Evolutionary conservation across 1,140 invertebrate species (phyloP), one percentile per base, ranked within the genome.

Genomic region (Megathymus violae): DNA sequence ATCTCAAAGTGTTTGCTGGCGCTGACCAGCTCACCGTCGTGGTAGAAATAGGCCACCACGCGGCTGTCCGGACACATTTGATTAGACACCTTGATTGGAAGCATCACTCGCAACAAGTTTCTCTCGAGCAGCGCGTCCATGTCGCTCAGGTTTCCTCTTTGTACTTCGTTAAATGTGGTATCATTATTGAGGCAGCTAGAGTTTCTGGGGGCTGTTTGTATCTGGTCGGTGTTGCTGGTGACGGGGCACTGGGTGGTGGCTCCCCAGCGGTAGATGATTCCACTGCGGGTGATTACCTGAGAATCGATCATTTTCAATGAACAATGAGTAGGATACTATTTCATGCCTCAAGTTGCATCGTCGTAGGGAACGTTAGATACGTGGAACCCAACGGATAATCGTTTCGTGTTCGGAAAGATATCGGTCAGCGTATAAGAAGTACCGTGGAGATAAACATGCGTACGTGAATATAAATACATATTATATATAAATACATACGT

Each of bases 21-120:
- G 14, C 80, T 88, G 17, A 96, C 92, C 0, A 94, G 88, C 70
- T 96, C 94, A 0, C 93, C 92, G 9, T 94, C 93, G 6, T 94
- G 89, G 14, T 95, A 92, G 74, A 95, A 95, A 63, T 95, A 96
- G 0, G 95, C 92, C 0, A 96, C 68, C 3, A 96, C 72, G 74
- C 94, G 92, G 10, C 93, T 94, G 0, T 94, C 86, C 0, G 94
- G 94, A 4, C 94, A 94, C 94, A 95, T 94, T 36, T 92, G 92
- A 25, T 93, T 90, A 0, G 92, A 92, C 10, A 94, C 81, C 50
- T 83, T 85, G 5, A 91, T 74, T 0, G 88, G 85, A 17, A 92
- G 16, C 79, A 88, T 82, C 1, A 90, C 69, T 40, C 78, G 73
- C 4, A 78, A 62, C 16, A 82, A 38, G 17, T 85, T 69, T 4